Evolutionary conservation across 2,113 vertebrate species (phyloP).

Genomic region (Oxyruncus cristatus): DNA sequence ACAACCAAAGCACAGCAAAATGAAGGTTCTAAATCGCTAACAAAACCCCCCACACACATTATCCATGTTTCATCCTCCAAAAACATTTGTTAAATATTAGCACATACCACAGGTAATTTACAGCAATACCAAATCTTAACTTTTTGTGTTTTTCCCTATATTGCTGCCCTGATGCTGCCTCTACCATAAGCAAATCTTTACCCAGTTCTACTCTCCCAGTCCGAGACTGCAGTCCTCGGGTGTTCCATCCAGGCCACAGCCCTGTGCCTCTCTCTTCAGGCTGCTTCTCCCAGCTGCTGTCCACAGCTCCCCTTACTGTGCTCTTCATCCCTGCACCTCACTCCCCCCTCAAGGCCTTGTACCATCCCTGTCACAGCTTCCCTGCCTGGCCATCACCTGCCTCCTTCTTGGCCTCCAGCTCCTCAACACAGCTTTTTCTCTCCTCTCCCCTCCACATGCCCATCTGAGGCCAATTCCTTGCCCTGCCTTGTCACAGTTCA

Average conservation of each 20-base stretch:
- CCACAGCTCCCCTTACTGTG: rapidly evolving
- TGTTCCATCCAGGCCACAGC: rapidly evolving
- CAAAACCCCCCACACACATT: neutral
- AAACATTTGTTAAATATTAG: neutral
- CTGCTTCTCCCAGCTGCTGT: neutral
- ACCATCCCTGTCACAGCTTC: rapidly evolving
- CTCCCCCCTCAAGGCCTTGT: neutral
- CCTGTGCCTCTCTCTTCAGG: neutral
- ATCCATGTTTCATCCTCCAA: neutral
- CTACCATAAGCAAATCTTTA: neutral
- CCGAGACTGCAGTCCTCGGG: rapidly evolving
- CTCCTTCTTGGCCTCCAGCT: neutral
- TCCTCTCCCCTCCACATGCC: neutral
- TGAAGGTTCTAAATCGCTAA: neutral
- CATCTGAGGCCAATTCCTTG: neutral
- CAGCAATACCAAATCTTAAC: neutral
- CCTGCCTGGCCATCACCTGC: neutral
- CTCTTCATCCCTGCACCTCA: neutral
- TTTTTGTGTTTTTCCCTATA: neutral
- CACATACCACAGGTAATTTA: neutral
- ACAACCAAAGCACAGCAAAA: neutral
- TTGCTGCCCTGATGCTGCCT: neutral
- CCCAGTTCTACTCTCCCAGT: neutral
- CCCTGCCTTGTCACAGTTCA: neutral
- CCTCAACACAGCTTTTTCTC: no score